phyloP scores from a whole-genome alignment of 2,797 vertebrate species.

The Peromyscus nudipes region DNA sequence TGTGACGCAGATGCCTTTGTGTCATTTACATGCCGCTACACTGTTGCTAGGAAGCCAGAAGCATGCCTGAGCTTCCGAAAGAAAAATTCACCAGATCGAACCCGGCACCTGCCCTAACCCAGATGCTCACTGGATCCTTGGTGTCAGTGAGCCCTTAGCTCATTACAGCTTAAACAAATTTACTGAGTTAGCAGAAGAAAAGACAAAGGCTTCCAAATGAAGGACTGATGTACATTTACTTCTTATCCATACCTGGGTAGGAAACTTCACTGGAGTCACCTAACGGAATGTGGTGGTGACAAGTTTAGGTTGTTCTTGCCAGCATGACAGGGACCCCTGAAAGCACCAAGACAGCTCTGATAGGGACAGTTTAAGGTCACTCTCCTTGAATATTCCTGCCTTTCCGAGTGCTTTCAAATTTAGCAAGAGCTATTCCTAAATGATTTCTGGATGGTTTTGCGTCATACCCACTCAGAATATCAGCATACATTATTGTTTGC shows the following conservation, averaged over 20 bases:
- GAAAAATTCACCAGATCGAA: neutral
- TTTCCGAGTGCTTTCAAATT: constrained; percentile 50
- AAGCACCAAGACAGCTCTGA: neutral
- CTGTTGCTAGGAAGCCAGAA: neutral
- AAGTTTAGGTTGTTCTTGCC: neutral
- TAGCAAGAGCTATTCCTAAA: constrained; percentile 21
- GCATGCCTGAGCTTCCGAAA: neutral
- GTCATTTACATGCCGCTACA: neutral
- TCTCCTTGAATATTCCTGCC: neutral
- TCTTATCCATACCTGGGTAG: neutral
- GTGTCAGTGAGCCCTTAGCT: neutral
- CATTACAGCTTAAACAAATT: neutral
- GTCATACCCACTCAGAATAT: constrained; percentile 41
- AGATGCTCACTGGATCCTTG: neutral
- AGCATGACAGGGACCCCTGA: neutral
- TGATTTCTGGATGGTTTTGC: constrained; percentile 22
- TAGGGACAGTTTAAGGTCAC: neutral
- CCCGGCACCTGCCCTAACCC: neutral
- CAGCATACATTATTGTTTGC: constrained; percentile 51
- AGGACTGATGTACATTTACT: neutral
- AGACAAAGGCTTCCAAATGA: neutral
- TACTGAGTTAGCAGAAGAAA: neutral
- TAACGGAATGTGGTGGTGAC: neutral
- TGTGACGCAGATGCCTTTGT: neutral
- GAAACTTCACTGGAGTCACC: neutral